Evolutionary conservation across 1,140 invertebrate species (phyloP).

Genomic region (Amyelois transitella): DNA sequence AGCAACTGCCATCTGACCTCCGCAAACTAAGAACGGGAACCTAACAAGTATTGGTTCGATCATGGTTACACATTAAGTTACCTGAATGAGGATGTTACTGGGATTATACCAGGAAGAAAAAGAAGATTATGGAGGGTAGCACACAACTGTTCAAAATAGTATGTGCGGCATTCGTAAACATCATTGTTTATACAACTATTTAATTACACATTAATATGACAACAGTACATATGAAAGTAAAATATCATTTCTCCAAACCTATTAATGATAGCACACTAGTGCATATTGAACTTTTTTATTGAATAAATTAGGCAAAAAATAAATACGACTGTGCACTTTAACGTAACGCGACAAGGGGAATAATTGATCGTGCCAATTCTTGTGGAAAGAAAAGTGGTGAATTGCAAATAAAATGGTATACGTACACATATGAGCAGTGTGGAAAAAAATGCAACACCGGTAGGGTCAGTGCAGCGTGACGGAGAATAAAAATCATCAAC

Average conservation of each 20-base stretch:
- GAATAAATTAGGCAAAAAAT: slow-evolving; percentile 4
- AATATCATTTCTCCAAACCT: slow-evolving; percentile 46
- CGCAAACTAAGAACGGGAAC: too few relatives aligned
- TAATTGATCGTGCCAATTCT: slow-evolving; percentile 22
- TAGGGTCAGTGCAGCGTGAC: slow-evolving; percentile 56
- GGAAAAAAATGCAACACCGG: slow-evolving; percentile 41
- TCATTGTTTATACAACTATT: too few relatives aligned
- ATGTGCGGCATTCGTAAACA: too few relatives aligned
- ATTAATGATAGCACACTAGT: slow-evolving; percentile 35
- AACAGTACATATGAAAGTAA: slow-evolving; percentile 50
- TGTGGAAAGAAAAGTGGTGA: slow-evolving; percentile 53
- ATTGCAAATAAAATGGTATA: slow-evolving; percentile 30
- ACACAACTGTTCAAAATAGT: too few relatives aligned
- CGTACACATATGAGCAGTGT: slow-evolving; percentile 32
- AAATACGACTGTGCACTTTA: slow-evolving; percentile 8
- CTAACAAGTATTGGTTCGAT: too few relatives aligned
- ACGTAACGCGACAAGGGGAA: slow-evolving; percentile 29
- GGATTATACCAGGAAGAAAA: too few relatives aligned
- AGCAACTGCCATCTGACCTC: too few relatives aligned
- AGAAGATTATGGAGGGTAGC: too few relatives aligned
- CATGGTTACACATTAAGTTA: too few relatives aligned
- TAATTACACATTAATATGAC: slow-evolving; percentile 9
- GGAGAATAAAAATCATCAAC: slow-evolving; percentile 64
- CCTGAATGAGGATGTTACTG: too few relatives aligned
- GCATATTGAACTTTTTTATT: slow-evolving; percentile 21